These are phyloP conservation scores for Gymnocheta viridis DNA, from an alignment of 2,888 invertebrate species.

Conservation along the genomic window DNA sequence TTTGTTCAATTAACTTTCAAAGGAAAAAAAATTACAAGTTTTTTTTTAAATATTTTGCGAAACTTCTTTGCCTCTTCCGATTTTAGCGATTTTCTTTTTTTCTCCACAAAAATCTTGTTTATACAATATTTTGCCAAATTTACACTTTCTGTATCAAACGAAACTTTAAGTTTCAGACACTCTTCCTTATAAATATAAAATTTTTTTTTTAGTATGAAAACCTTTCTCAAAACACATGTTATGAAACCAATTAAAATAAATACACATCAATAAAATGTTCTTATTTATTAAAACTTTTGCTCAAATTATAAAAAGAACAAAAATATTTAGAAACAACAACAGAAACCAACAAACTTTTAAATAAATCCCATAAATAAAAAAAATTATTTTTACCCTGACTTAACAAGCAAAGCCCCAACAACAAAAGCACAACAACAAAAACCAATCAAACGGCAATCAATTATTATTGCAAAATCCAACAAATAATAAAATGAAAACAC, in stretches of 20 bases:
- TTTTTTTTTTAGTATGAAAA: background rate
- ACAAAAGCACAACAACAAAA: constrained; percentile 36
- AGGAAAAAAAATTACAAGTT: no score
- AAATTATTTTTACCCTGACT: constrained; percentile 41
- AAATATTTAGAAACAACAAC: constrained; percentile 3
- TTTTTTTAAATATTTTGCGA: no score
- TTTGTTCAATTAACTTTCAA: no score
- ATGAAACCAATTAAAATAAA: constrained; percentile 63
- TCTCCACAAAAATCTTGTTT: no score
- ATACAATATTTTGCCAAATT: background rate
- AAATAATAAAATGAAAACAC: constrained; percentile 37
- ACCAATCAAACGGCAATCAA: constrained; percentile 63
- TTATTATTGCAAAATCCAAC: constrained; percentile 51
- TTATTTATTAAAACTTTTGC: constrained; percentile 47
- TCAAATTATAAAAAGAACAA: constrained; percentile 31
- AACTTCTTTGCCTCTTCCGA: no score
- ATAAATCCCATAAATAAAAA: constrained; percentile 44
- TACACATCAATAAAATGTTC: constrained; percentile 36
- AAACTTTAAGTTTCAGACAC: constrained; percentile 6
- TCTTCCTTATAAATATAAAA: background rate
- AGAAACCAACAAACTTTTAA: constrained; percentile 33
- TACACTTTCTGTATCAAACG: background rate
- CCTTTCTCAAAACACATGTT: constrained; percentile 20
- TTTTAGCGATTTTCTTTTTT: no score
- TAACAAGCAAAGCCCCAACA: constrained; percentile 10